Percentiles rank a stretch among this genome's conserved stretches.
Evolutionary conservation across 2,888 invertebrate genomes (phyloP).

Genomic region (Ichneumon xanthorius): DNA sequence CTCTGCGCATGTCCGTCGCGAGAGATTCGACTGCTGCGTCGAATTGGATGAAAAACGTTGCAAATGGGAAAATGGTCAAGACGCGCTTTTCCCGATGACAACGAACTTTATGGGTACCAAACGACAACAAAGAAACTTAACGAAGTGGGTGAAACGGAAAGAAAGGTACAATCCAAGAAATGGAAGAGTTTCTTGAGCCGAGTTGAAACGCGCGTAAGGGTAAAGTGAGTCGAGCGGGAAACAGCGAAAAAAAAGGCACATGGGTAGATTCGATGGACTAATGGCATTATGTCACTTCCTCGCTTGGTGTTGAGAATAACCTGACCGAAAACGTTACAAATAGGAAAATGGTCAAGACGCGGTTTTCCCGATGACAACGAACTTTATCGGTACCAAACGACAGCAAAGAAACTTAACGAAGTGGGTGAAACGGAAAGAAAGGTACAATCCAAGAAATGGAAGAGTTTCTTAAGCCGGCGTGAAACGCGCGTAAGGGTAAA

Average conservation of each 20-base stretch:
- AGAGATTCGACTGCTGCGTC: neutral
- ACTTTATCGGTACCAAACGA: slow-evolving; percentile 1
- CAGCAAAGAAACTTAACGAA: neutral
- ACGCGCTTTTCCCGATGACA: neutral
- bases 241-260: slow-evolving; percentile 6
- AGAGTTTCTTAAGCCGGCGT: slow-evolving; percentile 17
- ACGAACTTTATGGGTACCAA: neutral
- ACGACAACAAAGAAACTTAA: neutral
- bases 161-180: slow-evolving; percentile 3
- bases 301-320: slow-evolving; percentile 66
- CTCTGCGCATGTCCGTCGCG: neutral
- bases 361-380: neutral
- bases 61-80: neutral
- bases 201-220: slow-evolving; percentile 18
- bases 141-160: neutral
- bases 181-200: slow-evolving; percentile 16
- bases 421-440: neutral
- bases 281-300: slow-evolving; percentile 66
- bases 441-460: neutral
- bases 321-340: slow-evolving; percentile 33
- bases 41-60: neutral
- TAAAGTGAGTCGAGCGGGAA: slow-evolving; percentile 17
- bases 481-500: too few relatives aligned
- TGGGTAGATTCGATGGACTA: slow-evolving; percentile 50
- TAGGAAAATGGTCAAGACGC: neutral